Conservation (phyloP, 1,140 invertebrate genomes). For the Bicyclus anynana region DNA sequence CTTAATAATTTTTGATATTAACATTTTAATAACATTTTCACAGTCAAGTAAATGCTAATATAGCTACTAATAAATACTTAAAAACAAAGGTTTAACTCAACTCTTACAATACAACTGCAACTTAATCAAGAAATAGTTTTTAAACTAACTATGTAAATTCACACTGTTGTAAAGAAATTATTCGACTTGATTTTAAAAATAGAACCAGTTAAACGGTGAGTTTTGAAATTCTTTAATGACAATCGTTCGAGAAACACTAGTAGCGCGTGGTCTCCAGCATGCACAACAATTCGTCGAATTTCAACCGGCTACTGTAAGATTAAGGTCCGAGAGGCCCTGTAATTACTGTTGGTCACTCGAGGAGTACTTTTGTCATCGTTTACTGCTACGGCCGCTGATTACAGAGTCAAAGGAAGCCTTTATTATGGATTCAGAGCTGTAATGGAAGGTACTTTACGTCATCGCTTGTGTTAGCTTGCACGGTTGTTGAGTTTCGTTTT, state of each 20-base stretch:
- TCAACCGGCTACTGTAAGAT: conserved; percentile 17
- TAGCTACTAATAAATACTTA: too few species aligned
- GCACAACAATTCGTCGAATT: conserved; percentile 9
- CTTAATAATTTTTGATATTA: too few species aligned
- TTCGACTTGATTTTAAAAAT: too few species aligned
- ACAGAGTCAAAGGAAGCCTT: conserved; percentile 1
- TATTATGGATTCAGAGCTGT: conserved; percentile 6
- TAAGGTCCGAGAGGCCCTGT: conserved; percentile 1
- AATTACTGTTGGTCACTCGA: conserved; percentile 17
- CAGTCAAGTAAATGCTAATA: too few species aligned
- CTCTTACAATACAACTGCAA: too few species aligned
- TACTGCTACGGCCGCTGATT: conserved; percentile 16
- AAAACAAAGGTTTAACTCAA: too few species aligned
- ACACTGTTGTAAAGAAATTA: too few species aligned
- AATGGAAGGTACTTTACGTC: conserved; percentile 4
- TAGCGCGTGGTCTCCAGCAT: not conserved
- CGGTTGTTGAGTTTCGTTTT: not conserved
- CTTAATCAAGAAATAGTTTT: too few species aligned
- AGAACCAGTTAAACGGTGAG: too few species aligned
- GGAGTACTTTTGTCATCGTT: conserved; percentile 16
- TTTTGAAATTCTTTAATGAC: too few species aligned
- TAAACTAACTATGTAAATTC: too few species aligned
- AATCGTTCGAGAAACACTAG: not conserved
- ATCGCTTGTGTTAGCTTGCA: not conserved
- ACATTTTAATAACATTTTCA: too few species aligned